Conservation (phyloP, 2,888 invertebrate species). For the Dichetophora obliterata region DNA sequence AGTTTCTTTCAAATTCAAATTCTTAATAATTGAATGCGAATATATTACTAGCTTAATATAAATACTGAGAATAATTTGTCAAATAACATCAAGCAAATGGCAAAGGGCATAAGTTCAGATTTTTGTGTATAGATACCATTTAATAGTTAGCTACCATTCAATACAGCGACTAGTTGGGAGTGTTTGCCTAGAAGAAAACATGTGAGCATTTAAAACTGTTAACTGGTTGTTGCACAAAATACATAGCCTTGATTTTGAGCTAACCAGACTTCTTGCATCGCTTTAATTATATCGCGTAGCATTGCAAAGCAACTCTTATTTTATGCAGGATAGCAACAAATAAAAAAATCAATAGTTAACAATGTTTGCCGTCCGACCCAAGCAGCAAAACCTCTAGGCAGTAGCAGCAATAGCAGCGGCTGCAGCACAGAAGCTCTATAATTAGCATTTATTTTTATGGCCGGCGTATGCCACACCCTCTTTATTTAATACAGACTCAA, state of each 20-base stretch:
- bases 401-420: neutral
- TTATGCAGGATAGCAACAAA: neutral
- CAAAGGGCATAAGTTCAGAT: too few relatives aligned
- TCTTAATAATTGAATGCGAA: too few relatives aligned
- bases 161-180: slow-evolving; percentile 16
- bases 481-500: neutral
- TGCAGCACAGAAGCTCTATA: slow-evolving; percentile 19
- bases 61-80: too few relatives aligned
- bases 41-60: too few relatives aligned
- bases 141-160: too few relatives aligned
- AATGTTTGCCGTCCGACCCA: too few relatives aligned
- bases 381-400: neutral
- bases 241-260: slow-evolving; percentile 22
- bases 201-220: neutral
- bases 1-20: too few relatives aligned
- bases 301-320: neutral
- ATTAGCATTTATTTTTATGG: slow-evolving; percentile 22
- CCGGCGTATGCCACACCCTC: slow-evolving; percentile 17
- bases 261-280: neutral
- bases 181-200: slow-evolving; percentile 17
- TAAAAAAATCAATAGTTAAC: slow-evolving; percentile 7
- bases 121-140: too few relatives aligned
- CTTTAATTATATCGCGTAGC: neutral
- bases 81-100: too few relatives aligned
- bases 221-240: neutral